Conservation (phyloP, 2,888 invertebrate genomes). For the Eristalis tenax region DNA sequence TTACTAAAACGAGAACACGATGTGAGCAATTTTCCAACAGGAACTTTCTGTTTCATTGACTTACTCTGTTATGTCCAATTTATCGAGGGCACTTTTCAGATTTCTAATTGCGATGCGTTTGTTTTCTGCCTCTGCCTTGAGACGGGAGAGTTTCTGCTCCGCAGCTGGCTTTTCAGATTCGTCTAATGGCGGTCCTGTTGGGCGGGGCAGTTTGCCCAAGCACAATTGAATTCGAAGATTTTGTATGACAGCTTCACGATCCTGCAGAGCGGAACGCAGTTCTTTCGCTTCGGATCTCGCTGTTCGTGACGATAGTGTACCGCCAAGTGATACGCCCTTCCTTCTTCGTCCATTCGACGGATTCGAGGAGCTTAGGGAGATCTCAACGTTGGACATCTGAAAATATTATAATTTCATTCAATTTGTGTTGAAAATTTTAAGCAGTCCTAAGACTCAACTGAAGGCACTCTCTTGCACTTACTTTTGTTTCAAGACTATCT, state of each 20-base stretch:
- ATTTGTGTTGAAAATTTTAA: no score
- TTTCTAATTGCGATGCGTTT: constrained; percentile 91
- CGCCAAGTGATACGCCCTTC: constrained; percentile 80
- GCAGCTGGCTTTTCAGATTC: constrained; percentile 83
- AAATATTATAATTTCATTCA: constrained; percentile 49
- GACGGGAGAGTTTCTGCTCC: constrained; percentile 84
- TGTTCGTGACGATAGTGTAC: constrained; percentile 76
- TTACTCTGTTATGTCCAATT: constrained; percentile 94
- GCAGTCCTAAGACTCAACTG: no score
- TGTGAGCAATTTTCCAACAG: neutral
- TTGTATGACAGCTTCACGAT: constrained; percentile 92
- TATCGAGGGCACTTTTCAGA: constrained; percentile 89
- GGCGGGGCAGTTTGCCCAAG: constrained; percentile 79
- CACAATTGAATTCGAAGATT: constrained; percentile 82
- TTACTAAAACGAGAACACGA: constrained; percentile 84
- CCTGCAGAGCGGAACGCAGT: constrained; percentile 87
- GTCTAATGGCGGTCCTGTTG: constrained; percentile 82
- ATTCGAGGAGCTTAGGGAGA: constrained; percentile 87
- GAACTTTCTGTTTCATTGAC: constrained; percentile 75
- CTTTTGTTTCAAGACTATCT: constrained; percentile 73
- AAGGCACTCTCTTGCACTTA: neutral
- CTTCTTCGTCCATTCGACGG: constrained; percentile 83
- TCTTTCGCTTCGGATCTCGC: constrained; percentile 83
- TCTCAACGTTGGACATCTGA: constrained; percentile 93
- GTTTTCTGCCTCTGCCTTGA: constrained; percentile 88